These are phyloP conservation scores for Anorthoa munda DNA, from an alignment of 2,888 invertebrate genomes.

Conservation along the genomic window DNA sequence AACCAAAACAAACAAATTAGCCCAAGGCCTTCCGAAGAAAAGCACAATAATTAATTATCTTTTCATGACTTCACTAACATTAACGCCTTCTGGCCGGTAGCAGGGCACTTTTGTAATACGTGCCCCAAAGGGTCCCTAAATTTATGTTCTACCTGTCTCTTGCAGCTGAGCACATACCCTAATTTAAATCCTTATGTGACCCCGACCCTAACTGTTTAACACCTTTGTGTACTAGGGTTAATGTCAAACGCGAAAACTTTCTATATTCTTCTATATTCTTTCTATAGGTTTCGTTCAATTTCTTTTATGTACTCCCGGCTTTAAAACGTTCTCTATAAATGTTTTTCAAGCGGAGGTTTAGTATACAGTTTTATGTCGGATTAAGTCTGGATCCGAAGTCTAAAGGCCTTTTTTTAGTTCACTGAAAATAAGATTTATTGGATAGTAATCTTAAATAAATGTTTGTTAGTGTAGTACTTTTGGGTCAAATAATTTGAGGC, in stretches of 20 bases:
- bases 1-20: slow-evolving; percentile 17
- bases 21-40: slow-evolving; percentile 42
- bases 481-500: neutral
- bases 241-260: slow-evolving; percentile 67
- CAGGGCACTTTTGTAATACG: slow-evolving; percentile 83
- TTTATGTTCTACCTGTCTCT: slow-evolving; percentile 86
- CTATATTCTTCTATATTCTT: no score
- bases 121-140: slow-evolving; percentile 82
- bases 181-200: slow-evolving; percentile 80
- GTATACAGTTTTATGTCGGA: slow-evolving; percentile 13
- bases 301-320: slow-evolving; percentile 34
- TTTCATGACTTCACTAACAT: slow-evolving; percentile 68
- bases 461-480: neutral
- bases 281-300: slow-evolving; percentile 38
- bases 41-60: slow-evolving; percentile 67
- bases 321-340: slow-evolving; percentile 28
- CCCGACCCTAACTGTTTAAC: slow-evolving; percentile 78
- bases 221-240: slow-evolving; percentile 79
- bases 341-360: neutral
- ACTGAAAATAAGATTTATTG: neutral
- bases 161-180: slow-evolving; percentile 80
- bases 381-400: neutral
- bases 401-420: slow-evolving; percentile 5
- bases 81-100: slow-evolving; percentile 69
- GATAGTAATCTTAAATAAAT: neutral